A percentile compares a stretch with the other conserved stretches of the same genome.
Conservation (phyloP, 1,140 invertebrate species). For the Kradibia gibbosae region DNA sequence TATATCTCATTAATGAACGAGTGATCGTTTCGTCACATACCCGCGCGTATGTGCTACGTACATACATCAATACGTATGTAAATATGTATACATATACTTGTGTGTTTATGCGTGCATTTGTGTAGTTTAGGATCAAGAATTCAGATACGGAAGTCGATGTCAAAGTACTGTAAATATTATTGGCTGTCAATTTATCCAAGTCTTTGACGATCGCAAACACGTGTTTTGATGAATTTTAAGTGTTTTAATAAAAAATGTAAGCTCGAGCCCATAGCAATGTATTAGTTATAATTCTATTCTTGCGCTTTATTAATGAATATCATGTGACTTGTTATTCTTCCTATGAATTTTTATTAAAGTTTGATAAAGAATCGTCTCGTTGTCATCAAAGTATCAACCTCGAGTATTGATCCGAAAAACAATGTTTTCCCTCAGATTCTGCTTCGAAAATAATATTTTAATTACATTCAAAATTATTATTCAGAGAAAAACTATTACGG, state of each 20-base stretch:
- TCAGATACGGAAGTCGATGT: no score
- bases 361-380: background rate
- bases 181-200: background rate
- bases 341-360: background rate
- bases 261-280: background rate
- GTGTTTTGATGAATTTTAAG: background rate
- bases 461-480: constrained; percentile 21
- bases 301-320: background rate
- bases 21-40: background rate
- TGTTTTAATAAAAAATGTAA: background rate
- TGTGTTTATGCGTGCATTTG: background rate
- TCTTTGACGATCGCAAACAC: background rate
- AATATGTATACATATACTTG: background rate
- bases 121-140: no score
- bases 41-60: background rate
- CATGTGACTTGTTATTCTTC: background rate
- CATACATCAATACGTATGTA: no score
- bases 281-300: background rate
- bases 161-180: background rate
- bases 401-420: background rate
- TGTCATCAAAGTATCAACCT: background rate
- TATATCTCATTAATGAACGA: constrained; percentile 21
- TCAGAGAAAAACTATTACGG: background rate
- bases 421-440: background rate
- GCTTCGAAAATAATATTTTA: background rate